Conservation (phyloP, 2,888 invertebrate species). For the Druceiella hillmani region DNA sequence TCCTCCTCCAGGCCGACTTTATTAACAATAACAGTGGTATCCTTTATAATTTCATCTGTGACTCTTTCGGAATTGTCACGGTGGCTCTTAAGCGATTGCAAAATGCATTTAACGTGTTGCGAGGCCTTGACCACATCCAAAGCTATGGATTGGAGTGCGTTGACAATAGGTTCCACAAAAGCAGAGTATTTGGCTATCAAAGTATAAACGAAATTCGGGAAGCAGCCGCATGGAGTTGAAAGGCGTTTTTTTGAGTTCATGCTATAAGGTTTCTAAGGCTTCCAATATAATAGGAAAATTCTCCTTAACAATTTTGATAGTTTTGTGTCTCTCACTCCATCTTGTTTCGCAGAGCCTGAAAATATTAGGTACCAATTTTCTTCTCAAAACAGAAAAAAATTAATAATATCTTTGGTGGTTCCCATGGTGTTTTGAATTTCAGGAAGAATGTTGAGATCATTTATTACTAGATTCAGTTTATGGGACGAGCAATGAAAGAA, state of each 20-base stretch:
- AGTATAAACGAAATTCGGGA: slow-evolving; percentile 21
- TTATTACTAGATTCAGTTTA: too few relatives aligned
- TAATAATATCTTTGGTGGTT: too few relatives aligned
- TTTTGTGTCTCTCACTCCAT: too few relatives aligned
- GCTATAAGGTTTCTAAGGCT: slow-evolving; percentile 22
- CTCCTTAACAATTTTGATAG: slow-evolving; percentile 23
- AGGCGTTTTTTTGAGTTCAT: slow-evolving; percentile 24
- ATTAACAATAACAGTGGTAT: slow-evolving; percentile 23
- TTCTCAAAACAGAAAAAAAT: slow-evolving; percentile 26
- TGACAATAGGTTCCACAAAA: slow-evolving; percentile 25
- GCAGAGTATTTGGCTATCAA: slow-evolving; percentile 26
- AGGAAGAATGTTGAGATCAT: too few relatives aligned
- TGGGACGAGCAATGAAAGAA: too few relatives aligned
- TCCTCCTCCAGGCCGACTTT: slow-evolving; percentile 22
- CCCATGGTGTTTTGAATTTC: too few relatives aligned
- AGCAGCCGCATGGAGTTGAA: slow-evolving; percentile 25
- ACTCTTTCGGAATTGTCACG: slow-evolving; percentile 22
- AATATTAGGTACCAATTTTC: slow-evolving; percentile 26
- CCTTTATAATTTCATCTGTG: slow-evolving; percentile 21
- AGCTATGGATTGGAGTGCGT: slow-evolving; percentile 24
- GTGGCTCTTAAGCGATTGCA: slow-evolving; percentile 19
- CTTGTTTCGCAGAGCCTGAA: slow-evolving; percentile 25
- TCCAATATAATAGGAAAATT: slow-evolving; percentile 23
- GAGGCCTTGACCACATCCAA: slow-evolving; percentile 21
- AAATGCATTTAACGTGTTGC: slow-evolving; percentile 21